Percentiles rank a stretch among this genome's conserved stretches.
Evolutionary conservation across 2,888 invertebrate genomes (phyloP).

Genomic region (Lycocerus yunnanus): DNA sequence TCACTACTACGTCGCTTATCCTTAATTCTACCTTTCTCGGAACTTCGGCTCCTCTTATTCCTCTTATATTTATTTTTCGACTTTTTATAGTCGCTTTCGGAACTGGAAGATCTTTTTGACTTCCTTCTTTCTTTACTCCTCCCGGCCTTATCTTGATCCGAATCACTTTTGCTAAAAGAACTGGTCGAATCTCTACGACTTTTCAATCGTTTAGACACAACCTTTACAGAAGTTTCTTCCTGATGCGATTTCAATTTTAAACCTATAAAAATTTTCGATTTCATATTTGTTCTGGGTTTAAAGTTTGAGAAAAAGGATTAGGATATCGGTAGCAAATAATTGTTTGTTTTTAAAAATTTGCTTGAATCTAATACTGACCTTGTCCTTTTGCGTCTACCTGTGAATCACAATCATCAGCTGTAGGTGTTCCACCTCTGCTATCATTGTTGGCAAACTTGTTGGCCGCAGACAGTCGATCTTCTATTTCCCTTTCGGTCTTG

Average conservation of each 20-base stretch:
- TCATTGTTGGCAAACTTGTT: slow-evolving; percentile 58
- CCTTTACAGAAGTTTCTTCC: slow-evolving; percentile 19
- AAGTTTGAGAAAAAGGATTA: neutral
- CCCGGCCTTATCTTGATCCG: slow-evolving; percentile 24
- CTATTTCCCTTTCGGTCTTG: slow-evolving; percentile 77
- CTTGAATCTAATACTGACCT: slow-evolving; percentile 47
- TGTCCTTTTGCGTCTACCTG: slow-evolving; percentile 52
- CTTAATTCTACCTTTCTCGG: slow-evolving; percentile 25
- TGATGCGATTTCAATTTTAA: slow-evolving; percentile 18
- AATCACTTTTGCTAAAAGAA: slow-evolving; percentile 33
- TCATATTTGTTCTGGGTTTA: slow-evolving; percentile 10
- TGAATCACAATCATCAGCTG: slow-evolving; percentile 55
- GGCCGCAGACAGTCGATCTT: slow-evolving; percentile 68
- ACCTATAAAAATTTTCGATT: slow-evolving; percentile 23
- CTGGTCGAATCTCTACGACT: slow-evolving; percentile 28
- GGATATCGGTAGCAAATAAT: slow-evolving; percentile 8
- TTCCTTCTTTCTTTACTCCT: slow-evolving; percentile 20
- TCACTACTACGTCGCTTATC: slow-evolving; percentile 24
- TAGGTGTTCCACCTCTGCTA: slow-evolving; percentile 52
- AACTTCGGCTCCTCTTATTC: slow-evolving; percentile 29
- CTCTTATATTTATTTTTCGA: slow-evolving; percentile 23
- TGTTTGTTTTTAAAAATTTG: neutral
- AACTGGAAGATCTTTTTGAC: slow-evolving; percentile 33
- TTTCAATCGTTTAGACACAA: slow-evolving; percentile 18
- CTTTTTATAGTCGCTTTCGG: slow-evolving; percentile 35